Conservation (phyloP, 1,140 invertebrate genomes). For the Zaprionus capensis region DNA sequence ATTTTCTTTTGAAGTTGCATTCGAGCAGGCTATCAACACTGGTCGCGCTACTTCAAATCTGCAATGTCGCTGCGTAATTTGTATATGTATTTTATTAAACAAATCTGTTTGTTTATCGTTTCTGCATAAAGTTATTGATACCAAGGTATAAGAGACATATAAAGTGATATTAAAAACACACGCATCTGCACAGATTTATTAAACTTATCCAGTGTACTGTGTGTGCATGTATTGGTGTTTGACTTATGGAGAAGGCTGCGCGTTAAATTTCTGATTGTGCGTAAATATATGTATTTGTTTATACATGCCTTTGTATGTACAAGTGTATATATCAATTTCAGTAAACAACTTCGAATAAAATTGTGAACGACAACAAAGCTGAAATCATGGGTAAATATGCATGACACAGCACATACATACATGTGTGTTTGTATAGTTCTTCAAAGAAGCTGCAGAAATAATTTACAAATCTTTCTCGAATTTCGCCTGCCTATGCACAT, state of each 20-base stretch:
- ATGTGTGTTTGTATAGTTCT: not conserved
- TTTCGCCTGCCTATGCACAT: not conserved
- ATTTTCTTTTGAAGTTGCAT: not conserved
- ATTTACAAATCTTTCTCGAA: not conserved
- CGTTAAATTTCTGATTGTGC: not conserved
- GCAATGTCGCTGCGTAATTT: not conserved
- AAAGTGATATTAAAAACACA: too few relatives aligned
- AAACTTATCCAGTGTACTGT: not conserved
- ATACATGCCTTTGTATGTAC: too few relatives aligned
- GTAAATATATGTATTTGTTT: not conserved
- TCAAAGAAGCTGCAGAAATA: not conserved
- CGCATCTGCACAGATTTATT: not conserved
- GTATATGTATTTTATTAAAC: not conserved
- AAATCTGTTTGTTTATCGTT: constrained; percentile 6
- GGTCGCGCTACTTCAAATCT: not conserved
- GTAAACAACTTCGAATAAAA: not conserved
- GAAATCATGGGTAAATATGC: constrained; percentile 3
- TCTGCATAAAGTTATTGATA: not conserved
- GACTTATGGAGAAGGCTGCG: not conserved
- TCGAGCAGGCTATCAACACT: constrained; percentile 6
- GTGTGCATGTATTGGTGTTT: not conserved
- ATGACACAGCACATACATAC: not conserved
- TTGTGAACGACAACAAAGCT: not conserved
- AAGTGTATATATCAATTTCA: not conserved
- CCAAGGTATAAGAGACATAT: too few relatives aligned